Base-by-base conservation (phyloP, 2,797 vertebrate species). In the Tolypeutes matacus region DNA sequence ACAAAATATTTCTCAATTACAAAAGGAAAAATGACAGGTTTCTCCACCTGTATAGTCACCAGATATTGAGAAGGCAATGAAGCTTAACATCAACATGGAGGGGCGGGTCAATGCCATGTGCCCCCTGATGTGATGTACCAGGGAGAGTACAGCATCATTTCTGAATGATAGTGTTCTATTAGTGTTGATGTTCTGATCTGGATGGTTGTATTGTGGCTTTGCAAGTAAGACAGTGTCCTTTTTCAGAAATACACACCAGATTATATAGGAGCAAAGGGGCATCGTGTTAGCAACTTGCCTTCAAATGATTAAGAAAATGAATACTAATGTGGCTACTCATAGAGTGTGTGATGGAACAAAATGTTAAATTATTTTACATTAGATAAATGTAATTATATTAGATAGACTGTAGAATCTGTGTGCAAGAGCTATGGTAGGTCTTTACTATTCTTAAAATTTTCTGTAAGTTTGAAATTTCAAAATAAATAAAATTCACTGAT, bases 201-300 rank as follows among this genome's bases (percentile, higher is more conserved):
- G 39, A 60, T 69, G 34, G 21, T 42, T 77, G 15, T 27, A 60
- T 8, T 80, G 23, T 46, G 17, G 23, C 10, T 75, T 84, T 93
- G 2, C 58, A 75, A 70, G 27, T 58, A 81, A 86, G 64, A 62
- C 9, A 81, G 31, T 29, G 25, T 67, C 13, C 42, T 87, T 64
- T 69, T 83, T 36, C 31, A 75, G 60, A 94, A 87, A 75, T 77
- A 25, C 21, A 67, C 14, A 23, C 56, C 65, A 27, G 12, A 58
- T 18, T 60, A 51, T 93, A 56, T 42, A 86, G 56, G 77, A 1
- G 6, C 46, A 4, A 92, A 56, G 11, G 1, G 31, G 39, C 31
- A 83, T 86, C 20, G 67, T 39, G n/a, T 67, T 77, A 73, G 56
- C 49, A 83, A 78, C 56, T 90, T 94, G 34, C 49, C 62, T 89